Base-by-base conservation (phyloP, 2,888 invertebrate genomes). In the Polyommatus icarus region DNA sequence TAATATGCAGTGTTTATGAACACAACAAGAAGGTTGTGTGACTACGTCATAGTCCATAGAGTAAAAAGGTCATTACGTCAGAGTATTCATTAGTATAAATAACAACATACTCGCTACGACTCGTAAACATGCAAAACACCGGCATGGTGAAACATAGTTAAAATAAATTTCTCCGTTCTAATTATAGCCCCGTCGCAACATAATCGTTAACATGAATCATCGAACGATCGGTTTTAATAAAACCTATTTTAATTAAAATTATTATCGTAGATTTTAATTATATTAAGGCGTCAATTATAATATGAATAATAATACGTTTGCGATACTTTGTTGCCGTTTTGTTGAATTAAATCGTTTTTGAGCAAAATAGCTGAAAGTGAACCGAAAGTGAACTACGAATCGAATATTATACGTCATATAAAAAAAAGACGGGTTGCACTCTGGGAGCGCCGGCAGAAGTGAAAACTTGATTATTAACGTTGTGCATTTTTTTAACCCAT, bases 111-210 rank as follows among this genome's bases (percentile, higher is more conserved):
- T 67, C 32, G 67, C 15, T 4, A 67, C 61, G 15, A 67, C 29
- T 67, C 67, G 29, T 67, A 67, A 67, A 67, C 67, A 29, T 32
- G 67, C 67, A 29, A 67, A 32, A 67, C 67, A 67, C 7, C 29
- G 67, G 15, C 29, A 82, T 81, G 61, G 29, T 1, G 54, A 54
- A 54, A 67, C 67, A 67, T 67, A 67, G 67, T 67, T 67, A 24
- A 32, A 67, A 67, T 67, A 67, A 67, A 67, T 67, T 67, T 67
- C 67, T 67, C 67, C 32, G 29, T 32, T 67, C 29, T 67, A 67
- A 67, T 67, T 67, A 67, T 32, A 67, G 29, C 67, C 15, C 32
- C 1, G 67, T 67, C 67, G 67, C 67, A 18, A 67, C 67, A 67
- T 67, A 67, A 67, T 67, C 67, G 67, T 67, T 67, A 67, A 67